Percentiles rank a stretch among this genome's conserved stretches.
Evolutionary conservation across 2,888 invertebrate species (phyloP).

Genomic region (Odontocerum albicorne): DNA sequence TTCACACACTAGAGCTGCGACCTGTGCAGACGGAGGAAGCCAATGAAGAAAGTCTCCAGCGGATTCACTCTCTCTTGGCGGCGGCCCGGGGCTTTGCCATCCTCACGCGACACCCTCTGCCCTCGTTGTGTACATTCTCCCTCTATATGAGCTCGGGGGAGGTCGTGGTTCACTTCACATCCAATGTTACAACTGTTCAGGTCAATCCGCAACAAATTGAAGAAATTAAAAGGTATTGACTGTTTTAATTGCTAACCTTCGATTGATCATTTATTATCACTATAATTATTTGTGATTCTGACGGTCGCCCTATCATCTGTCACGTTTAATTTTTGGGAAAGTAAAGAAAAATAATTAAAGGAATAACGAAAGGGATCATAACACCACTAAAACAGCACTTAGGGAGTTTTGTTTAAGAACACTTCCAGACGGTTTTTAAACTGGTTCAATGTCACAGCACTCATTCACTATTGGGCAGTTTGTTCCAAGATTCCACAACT

Average conservation of each 20-base stretch:
- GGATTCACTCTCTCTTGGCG: slow-evolving; percentile 57
- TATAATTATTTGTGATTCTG: no score
- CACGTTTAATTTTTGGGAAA: no score
- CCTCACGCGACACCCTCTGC: slow-evolving; percentile 61
- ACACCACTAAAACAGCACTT: no score
- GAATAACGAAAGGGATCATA: no score
- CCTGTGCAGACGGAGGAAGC: slow-evolving; percentile 53
- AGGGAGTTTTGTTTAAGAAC: no score
- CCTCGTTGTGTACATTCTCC: slow-evolving; percentile 68
- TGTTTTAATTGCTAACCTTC: slow-evolving; percentile 25
- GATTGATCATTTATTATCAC: no score
- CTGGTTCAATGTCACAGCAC: no score
- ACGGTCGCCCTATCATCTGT: no score
- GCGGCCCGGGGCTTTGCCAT: slow-evolving; percentile 62
- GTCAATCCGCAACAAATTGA: slow-evolving; percentile 55
- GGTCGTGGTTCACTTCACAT: slow-evolving; percentile 50
- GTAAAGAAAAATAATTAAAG: no score
- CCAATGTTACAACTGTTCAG: slow-evolving; percentile 51
- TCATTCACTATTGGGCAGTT: no score
- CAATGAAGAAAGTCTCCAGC: slow-evolving; percentile 50
- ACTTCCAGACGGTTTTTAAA: no score
- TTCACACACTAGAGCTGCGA: slow-evolving; percentile 63
- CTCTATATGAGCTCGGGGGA: slow-evolving; percentile 67
- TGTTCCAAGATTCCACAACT: no score
- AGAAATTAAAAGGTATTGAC: slow-evolving; percentile 48